Evolutionary conservation across 1,140 invertebrate genomes (phyloP).

Genomic region (Saccostrea glomerata): DNA sequence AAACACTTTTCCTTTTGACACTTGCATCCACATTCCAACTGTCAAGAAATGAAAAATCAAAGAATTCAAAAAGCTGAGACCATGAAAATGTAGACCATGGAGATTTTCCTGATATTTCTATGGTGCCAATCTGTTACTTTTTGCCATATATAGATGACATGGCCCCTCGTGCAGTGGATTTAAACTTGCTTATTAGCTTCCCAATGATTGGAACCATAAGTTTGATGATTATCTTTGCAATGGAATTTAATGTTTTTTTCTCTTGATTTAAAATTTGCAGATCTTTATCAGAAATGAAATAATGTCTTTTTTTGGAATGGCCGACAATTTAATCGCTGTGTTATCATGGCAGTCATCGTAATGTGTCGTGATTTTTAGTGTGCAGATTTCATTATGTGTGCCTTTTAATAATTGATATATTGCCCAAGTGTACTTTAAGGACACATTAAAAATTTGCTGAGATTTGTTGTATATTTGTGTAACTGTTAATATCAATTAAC

Average conservation of each 20-base stretch:
- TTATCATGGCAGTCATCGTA: conserved; percentile 5
- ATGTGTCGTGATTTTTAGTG: neutral
- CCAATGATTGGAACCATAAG: neutral
- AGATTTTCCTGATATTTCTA: neutral
- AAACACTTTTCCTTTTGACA: neutral
- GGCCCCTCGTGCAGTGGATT: neutral
- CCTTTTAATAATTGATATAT: conserved; percentile 14
- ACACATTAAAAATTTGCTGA: neutral
- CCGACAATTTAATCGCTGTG: conserved; percentile 24
- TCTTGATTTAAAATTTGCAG: neutral
- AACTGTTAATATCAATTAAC: neutral
- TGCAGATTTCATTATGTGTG: neutral
- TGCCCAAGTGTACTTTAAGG: too few species aligned
- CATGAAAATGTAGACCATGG: conserved; percentile 12
- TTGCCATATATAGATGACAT: neutral
- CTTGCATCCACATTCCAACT: neutral
- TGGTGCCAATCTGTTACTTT: neutral
- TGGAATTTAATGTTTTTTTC: neutral
- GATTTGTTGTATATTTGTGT: neutral
- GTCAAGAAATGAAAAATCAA: neutral
- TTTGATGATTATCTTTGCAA: neutral
- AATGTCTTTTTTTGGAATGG: neutral
- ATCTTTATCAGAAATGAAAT: conserved; percentile 5
- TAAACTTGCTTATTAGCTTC: conserved; percentile 2
- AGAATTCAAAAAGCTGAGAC: neutral